phyloP scores from a whole-genome alignment of 2,113 vertebrate genomes.

The Brienomyrus longianalis region DNA sequence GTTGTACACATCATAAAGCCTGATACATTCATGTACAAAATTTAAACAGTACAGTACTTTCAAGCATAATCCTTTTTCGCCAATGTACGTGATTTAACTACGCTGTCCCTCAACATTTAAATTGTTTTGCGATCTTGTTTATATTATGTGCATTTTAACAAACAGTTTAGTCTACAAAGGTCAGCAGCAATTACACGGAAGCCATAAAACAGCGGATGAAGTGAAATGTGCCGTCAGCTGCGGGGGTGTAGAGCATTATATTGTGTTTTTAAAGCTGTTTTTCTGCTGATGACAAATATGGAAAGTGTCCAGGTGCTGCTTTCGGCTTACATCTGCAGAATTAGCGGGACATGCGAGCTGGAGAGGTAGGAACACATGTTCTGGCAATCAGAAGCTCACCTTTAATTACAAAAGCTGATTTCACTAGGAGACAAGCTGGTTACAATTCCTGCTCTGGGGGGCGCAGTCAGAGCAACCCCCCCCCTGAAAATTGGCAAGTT shows the following conservation, averaged over 20 bases:
- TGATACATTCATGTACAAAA: neutral
- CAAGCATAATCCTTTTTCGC: neutral
- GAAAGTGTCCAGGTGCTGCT: neutral
- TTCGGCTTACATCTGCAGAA: constrained; percentile 9
- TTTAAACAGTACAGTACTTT: neutral
- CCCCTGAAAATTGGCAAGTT: constrained; percentile 35
- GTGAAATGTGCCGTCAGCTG: neutral
- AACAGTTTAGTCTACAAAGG: neutral
- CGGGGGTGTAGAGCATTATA: neutral
- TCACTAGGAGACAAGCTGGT: constrained; percentile 39
- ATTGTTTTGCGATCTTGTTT: neutral
- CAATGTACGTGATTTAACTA: neutral
- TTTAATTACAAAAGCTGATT: constrained; percentile 38
- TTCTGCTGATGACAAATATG: constrained; percentile 1
- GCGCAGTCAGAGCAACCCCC: constrained; percentile 36
- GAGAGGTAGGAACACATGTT: constrained; percentile 5
- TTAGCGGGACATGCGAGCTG: neutral
- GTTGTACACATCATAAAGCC: neutral
- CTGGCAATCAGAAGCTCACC: constrained; percentile 1
- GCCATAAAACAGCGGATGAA: neutral
- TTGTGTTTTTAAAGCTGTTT: neutral
- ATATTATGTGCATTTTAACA: neutral
- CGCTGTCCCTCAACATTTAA: neutral
- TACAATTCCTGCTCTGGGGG: constrained; percentile 30
- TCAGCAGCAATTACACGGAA: neutral